Evolutionary conservation across 2,797 vertebrate species (phyloP), one percentile per base, ranked within the genome.

Genomic region (Mastacembelus armatus): DNA sequence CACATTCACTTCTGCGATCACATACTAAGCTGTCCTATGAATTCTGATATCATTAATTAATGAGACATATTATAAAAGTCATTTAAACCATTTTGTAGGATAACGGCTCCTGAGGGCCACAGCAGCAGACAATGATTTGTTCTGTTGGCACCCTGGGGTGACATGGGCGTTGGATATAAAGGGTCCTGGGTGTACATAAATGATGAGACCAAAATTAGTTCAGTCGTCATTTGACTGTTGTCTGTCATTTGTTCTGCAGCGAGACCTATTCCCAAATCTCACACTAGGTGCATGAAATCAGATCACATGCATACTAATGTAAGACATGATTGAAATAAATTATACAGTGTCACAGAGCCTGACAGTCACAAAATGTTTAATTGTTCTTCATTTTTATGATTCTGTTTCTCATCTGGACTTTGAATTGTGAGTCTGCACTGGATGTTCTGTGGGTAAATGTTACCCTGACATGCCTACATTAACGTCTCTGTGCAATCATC

Each of bases 131-230:
- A 32, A 32, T 52, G 12, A 42, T 50, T 39, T 66, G 38, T 51
- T 54, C 32, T 22, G 24, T 15, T 14, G 16, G 39, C 29, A 38
- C 55, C 54, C 36, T 0, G 1, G 38, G 66, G 66, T 49, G 33
- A 16, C 40, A 45, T 18, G 12, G 14, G 8, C 30, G 42, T 42
- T 42, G 21, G n/a, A 66, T 66, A 51, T 22, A 22, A 69, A 68
- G 54, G 47, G n/a, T 67, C 64, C 51, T 16, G 58, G 56, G 19
- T 58, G 26, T 60, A 11, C 38, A 66, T 38, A 27, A 5, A 3
- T 54, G 61, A 80, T 70, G 54, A 76, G 61, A 60, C 48, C 60
- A 57, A 71, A 79, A 66, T 73, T 0, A 35, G 36, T 65, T 74
- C 32, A 32, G 29, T 63, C 62, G 45, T 59, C 19, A 40, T 57